Evolutionary conservation across 2,797 vertebrate species (phyloP).

Genomic region (Chrysolophus pictus): DNA sequence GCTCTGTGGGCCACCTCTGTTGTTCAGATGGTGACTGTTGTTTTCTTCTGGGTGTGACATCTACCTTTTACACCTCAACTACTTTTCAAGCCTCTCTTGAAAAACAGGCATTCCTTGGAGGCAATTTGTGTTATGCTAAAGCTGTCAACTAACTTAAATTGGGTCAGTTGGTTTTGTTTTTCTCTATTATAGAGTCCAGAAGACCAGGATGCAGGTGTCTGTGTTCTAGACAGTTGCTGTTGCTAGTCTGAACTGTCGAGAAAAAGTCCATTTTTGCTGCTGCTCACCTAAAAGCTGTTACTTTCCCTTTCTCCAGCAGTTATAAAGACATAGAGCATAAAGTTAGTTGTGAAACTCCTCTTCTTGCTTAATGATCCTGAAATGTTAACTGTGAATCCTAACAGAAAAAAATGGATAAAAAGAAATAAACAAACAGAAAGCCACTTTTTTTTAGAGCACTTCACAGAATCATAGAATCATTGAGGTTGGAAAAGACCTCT

Average conservation of each 20-base stretch:
- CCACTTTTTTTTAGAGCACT: not conserved
- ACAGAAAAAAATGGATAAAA: not conserved
- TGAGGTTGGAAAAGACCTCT: not conserved
- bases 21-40: not conserved
- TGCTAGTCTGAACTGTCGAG: not conserved
- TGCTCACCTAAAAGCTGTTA: not conserved
- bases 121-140: not conserved
- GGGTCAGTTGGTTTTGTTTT: not conserved
- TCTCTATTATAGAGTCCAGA: not conserved
- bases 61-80: not conserved
- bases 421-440: not conserved
- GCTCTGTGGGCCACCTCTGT: not conserved
- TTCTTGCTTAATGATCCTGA: not conserved
- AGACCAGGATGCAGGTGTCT: not conserved
- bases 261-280: not conserved
- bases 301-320: not conserved
- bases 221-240: not conserved
- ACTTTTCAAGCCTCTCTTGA: not conserved
- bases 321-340: not conserved
- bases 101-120: not conserved
- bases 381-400: not conserved
- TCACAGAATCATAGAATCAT: not conserved
- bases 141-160: not conserved
- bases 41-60: not conserved
- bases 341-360: not conserved